Evolutionary conservation across 2,113 vertebrate genomes (phyloP), one percentile per base, ranked within the genome.

Genomic region (Hiodon tergisus): DNA sequence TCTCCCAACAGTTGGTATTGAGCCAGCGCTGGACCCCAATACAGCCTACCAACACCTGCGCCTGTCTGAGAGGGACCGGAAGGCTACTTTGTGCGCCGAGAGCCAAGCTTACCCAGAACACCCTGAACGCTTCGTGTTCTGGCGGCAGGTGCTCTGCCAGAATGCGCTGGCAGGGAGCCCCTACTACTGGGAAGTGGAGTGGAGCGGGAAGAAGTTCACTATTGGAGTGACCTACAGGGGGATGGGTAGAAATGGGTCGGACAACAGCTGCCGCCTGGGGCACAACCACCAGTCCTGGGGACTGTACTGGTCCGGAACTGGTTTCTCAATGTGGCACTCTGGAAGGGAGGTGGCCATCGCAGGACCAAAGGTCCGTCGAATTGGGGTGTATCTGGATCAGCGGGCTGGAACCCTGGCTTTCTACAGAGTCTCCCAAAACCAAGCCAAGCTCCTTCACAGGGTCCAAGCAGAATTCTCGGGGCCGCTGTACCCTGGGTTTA

Each of bases 171-270:
- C 77, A 9, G 90, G 90, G 50, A 88, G 89, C 73, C 88, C 88
- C 3, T 90, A 87, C 79, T 92, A 92, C 86, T 92, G 88, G 88
- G 91, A 92, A 79, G 81, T 89, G 80, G 89, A 92, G 83, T 92
- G 91, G 91, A 91, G 79, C 0, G 89, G 90, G 11, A 85, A 82
- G 17, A 92, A 89, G 87, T 52, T 92, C 67, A 89, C 87, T 2
- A 72, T 92, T 0, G 90, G 83, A 1, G 85, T 92, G 76, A 83
- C 89, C 2, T 89, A 90, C 74, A 88, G 80, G 76, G 82, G 87
- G 11, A 84, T 92, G 59, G 79, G 78, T 0, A 87, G 89, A 5
- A 86, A 86, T 48, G 47, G 79, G 6, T 71, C 80, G 0, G 87
- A 88, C 50, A 78, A 89, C 76, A 60, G 53, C 48, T 87, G 89